These are phyloP conservation scores for Geodia barretti DNA, from an alignment of 37 sponge, comb jelly and placozoan genomes.

Conservation along the genomic window DNA sequence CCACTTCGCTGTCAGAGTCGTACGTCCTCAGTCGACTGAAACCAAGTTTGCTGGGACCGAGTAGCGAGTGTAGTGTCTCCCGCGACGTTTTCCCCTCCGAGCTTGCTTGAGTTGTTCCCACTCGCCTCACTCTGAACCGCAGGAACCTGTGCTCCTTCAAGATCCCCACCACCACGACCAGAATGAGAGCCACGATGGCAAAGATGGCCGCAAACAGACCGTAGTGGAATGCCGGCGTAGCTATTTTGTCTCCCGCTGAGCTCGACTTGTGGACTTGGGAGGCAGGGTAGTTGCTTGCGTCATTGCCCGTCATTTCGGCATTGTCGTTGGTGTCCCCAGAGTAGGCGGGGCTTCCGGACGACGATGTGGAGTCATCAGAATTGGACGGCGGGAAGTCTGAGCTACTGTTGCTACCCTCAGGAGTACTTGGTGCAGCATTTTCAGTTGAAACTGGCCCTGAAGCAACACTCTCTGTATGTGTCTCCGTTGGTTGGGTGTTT, in stretches of 20 bases:
- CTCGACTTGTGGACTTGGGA: too few species aligned
- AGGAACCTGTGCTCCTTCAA: conserved; percentile 29
- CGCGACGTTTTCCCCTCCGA: background rate
- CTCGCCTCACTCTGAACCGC: background rate
- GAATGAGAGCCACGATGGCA: conserved; percentile 1
- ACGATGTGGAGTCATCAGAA: too few species aligned
- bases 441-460: too few species aligned
- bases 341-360: too few species aligned
- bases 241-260: background rate
- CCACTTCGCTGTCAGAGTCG: conserved; percentile 77
- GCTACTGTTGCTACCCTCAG: too few species aligned
- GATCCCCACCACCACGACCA: conserved; percentile 18
- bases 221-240: background rate
- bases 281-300: too few species aligned
- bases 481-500: too few species aligned
- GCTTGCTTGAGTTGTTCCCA: background rate
- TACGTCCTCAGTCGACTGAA: conserved; percentile 60
- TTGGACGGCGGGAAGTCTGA: too few species aligned
- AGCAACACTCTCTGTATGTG: too few species aligned
- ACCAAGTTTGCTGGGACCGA: conserved; percentile 55
- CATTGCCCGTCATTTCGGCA: too few species aligned
- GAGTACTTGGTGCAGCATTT: too few species aligned
- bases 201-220: conserved; percentile 12
- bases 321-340: too few species aligned
- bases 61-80: conserved; percentile 43